These are phyloP conservation scores for Drosophila watanabei DNA, from an alignment of 1,140 invertebrate genomes.

Conservation along the genomic window DNA sequence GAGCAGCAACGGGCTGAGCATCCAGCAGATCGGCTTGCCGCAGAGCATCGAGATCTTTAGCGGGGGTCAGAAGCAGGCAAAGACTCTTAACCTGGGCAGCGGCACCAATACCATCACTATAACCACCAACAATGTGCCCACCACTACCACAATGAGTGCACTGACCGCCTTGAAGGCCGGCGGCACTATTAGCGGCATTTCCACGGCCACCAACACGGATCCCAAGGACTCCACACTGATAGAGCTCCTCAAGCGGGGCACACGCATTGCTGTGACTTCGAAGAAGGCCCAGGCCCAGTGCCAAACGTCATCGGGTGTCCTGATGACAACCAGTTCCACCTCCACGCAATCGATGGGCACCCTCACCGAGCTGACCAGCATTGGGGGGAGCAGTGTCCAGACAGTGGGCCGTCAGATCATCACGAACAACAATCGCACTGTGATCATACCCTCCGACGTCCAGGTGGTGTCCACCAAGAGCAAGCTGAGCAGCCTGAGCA, in stretches of 20 bases:
- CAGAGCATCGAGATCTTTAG: constrained; percentile 84
- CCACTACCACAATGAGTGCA: constrained; percentile 73
- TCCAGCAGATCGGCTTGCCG: constrained; percentile 77
- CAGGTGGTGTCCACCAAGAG: constrained; percentile 76
- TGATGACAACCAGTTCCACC: constrained; percentile 39
- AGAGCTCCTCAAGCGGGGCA: constrained; percentile 89
- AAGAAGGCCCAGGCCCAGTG: constrained; percentile 64
- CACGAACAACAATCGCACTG: constrained; percentile 79
- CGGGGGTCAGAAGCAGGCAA: constrained; percentile 62
- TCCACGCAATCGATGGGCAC: constrained; percentile 14
- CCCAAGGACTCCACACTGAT: constrained; percentile 87
- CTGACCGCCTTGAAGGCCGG: constrained; percentile 66
- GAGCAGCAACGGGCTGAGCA: constrained; percentile 66
- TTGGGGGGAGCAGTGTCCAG: constrained; percentile 45
- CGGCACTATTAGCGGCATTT: constrained; percentile 43
- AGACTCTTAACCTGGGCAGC: constrained; percentile 63
- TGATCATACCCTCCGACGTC: constrained; percentile 82
- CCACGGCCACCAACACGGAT: constrained; percentile 63
- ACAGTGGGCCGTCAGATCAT: constrained; percentile 74
- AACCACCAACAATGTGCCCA: constrained; percentile 77
- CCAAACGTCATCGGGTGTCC: constrained; percentile 42
- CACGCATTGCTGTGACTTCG: constrained; percentile 89
- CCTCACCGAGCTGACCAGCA: constrained; percentile 48
- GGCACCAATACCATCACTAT: constrained; percentile 76
- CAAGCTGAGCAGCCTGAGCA: constrained; percentile 51